phyloP scores from a whole-genome alignment of 2,797 vertebrate species.

The Siniperca obscura region DNA sequence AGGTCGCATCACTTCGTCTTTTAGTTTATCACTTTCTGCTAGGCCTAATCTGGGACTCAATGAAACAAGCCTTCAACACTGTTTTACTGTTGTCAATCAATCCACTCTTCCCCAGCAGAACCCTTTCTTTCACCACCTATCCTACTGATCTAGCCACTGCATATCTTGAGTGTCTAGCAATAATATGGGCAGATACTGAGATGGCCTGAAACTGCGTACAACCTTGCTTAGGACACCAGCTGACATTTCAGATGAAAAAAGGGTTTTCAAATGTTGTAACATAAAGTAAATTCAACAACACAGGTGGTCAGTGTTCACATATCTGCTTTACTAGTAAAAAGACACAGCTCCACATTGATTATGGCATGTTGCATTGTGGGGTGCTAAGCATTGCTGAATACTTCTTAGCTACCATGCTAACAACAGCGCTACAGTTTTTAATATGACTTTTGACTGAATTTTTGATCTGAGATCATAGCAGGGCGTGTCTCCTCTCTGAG shows the following conservation, averaged over 20 bases:
- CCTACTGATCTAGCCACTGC: constrained; percentile 12
- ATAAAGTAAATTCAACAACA: constrained; percentile 7
- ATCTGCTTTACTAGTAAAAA: constrained; percentile 38
- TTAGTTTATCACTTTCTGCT: constrained; percentile 71
- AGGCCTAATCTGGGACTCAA: constrained; percentile 61
- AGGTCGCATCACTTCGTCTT: constrained; percentile 70
- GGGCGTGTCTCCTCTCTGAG: constrained; percentile 59
- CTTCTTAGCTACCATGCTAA: constrained; percentile 58
- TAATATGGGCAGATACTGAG: constrained; percentile 44
- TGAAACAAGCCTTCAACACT: constrained; percentile 49
- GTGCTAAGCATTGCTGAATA: constrained; percentile 54
- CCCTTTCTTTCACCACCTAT: constrained; percentile 11
- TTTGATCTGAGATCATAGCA: constrained; percentile 62
- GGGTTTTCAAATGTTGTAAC: constrained; percentile 13
- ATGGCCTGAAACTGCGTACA: constrained; percentile 45
- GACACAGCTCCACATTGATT: constrained; percentile 53
- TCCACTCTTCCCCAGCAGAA: constrained; percentile 16
- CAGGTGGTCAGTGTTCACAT: constrained; percentile 35
- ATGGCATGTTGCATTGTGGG: constrained; percentile 50
- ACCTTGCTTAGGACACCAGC: constrained; percentile 23
- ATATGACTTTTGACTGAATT: constrained; percentile 57
- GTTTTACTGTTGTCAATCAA: constrained; percentile 46
- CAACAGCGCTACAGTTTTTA: constrained; percentile 36
- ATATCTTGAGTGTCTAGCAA: constrained; percentile 26
- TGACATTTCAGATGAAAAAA: constrained; percentile 19